Conservation (phyloP, 2,113 vertebrate species). For the Heteronetta atricapilla region DNA sequence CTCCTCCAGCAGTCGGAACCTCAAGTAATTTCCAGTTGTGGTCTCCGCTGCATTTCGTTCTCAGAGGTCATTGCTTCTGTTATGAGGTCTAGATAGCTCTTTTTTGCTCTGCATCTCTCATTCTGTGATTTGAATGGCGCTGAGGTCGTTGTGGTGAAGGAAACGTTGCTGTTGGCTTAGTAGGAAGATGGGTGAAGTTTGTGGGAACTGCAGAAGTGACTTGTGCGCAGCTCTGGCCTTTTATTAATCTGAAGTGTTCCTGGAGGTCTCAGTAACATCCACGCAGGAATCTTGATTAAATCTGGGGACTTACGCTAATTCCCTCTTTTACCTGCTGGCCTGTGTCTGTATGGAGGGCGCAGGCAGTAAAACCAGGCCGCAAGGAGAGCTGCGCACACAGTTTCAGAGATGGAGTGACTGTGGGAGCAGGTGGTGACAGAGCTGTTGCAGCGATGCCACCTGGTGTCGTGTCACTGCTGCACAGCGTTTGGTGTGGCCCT, state of each 20-base stretch:
- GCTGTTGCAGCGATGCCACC: accelerated
- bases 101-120: not conserved
- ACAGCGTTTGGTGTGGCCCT: not conserved
- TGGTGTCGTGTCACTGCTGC: accelerated
- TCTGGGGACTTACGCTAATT: not conserved
- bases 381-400: accelerated
- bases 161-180: not conserved
- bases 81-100: accelerated
- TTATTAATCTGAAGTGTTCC: not conserved
- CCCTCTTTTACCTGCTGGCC: not conserved
- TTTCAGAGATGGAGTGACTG: not conserved
- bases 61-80: not conserved
- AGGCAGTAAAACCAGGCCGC: accelerated
- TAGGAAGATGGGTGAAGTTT: not conserved
- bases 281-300: not conserved
- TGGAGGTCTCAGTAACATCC: not conserved
- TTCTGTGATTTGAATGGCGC: accelerated
- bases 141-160: not conserved
- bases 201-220: not conserved
- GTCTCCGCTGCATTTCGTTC: not conserved
- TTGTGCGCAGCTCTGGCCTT: not conserved
- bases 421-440: accelerated
- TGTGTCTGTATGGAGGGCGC: not conserved
- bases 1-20: not conserved
- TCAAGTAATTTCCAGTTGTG: not conserved